Percentiles rank a stretch among this genome's conserved stretches.
Conservation (phyloP, 1,140 invertebrate genomes). For the Akabosia matsudoensis region DNA sequence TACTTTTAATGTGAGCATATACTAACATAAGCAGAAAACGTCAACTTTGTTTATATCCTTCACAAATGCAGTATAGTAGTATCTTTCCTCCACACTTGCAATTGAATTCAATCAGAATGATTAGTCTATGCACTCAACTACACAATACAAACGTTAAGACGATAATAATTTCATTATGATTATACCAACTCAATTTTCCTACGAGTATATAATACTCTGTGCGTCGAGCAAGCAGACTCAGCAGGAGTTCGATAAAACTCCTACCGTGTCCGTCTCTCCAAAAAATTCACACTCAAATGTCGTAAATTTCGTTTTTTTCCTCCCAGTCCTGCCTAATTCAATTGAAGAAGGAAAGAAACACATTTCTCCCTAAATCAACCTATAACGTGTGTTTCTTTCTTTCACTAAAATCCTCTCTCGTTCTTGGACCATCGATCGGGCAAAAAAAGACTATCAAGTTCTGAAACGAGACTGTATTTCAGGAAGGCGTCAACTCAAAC, state of each 20-base stretch:
- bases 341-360: no score
- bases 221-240: constrained; percentile 18
- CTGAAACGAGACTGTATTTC: neutral
- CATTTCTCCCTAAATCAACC: no score
- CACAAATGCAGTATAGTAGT: no score
- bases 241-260: constrained; percentile 17
- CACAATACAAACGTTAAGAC: neutral
- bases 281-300: constrained; percentile 22
- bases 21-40: no score
- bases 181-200: constrained; percentile 9
- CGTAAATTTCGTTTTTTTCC: constrained; percentile 21
- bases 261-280: constrained; percentile 22
- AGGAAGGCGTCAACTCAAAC: neutral
- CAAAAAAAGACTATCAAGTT: no score
- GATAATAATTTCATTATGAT: neutral
- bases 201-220: constrained; percentile 2
- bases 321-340: constrained; percentile 15
- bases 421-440: no score
- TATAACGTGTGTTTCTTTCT: no score
- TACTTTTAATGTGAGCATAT: no score
- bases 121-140: neutral
- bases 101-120: neutral
- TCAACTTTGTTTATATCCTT: no score
- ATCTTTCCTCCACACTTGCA: no score
- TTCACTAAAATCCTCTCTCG: no score